Percentiles rank a stretch among this genome's conserved stretches.
Conservation (phyloP, 2,797 vertebrate species). For the Lagorchestes hirsutus region DNA sequence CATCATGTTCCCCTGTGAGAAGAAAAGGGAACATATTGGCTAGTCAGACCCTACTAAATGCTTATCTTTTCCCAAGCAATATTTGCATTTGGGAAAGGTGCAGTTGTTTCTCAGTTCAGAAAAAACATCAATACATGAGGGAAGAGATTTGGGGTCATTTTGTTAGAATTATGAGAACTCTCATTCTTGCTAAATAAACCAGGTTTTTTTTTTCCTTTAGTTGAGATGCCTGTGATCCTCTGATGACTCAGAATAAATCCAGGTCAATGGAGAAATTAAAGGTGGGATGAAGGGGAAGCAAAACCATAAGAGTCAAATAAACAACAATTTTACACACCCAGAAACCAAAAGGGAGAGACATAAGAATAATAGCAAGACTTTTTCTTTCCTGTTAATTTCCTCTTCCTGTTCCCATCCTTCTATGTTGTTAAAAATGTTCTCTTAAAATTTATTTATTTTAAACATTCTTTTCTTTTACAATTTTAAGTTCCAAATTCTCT, state of each 20-base stretch:
- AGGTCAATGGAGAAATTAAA: constrained; percentile 74
- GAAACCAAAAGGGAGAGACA: constrained; percentile 38
- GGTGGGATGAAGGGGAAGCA: constrained; percentile 37
- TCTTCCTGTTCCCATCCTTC: neutral
- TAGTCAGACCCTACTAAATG: constrained; percentile 32
- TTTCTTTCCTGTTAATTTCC: neutral
- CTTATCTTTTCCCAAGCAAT: constrained; percentile 12
- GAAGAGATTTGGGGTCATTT: neutral
- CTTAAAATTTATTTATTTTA: constrained; percentile 41
- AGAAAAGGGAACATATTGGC: constrained; percentile 17
- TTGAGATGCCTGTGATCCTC: constrained; percentile 46
- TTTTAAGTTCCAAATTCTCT: neutral
- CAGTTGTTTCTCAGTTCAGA: constrained; percentile 7
- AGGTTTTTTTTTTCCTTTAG: constrained; percentile 27
- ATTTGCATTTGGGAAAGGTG: constrained; percentile 30
- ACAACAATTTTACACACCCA: constrained; percentile 46
- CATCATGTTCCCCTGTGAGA: neutral
- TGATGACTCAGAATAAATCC: constrained; percentile 53
- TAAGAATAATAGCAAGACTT: neutral
- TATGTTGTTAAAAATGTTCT: neutral
- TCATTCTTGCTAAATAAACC: neutral
- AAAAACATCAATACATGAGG: constrained; percentile 18
- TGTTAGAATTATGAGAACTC: constrained; percentile 21
- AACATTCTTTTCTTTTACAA: neutral
- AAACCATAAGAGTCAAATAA: constrained; percentile 41